Conservation (phyloP, 2,797 vertebrate species). For the Cossypha niveicapilla region DNA sequence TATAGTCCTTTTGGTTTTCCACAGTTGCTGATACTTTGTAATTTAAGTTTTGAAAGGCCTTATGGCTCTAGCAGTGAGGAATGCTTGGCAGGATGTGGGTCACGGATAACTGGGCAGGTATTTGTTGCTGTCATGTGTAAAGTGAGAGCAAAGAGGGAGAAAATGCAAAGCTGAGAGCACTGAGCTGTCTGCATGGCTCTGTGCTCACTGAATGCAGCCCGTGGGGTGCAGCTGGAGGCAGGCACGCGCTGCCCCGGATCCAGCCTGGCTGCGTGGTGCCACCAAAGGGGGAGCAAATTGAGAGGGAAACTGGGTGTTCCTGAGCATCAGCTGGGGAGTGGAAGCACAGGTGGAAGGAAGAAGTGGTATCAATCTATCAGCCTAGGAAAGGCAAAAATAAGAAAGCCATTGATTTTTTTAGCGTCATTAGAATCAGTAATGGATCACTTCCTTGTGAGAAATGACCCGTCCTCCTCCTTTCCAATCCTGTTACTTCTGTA, state of each 20-base stretch:
- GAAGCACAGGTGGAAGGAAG: background rate
- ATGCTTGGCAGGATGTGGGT: rapidly evolving
- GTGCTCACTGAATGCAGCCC: background rate
- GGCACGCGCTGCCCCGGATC: background rate
- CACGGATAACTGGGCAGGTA: background rate
- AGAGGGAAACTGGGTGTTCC: background rate
- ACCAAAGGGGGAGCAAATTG: background rate
- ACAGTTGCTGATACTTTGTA: background rate
- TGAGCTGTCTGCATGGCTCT: background rate
- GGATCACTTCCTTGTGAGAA: constrained; percentile 49
- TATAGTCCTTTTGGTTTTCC: background rate
- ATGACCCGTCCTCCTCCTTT: background rate
- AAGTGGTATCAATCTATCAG: constrained; percentile 37
- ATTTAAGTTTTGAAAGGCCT: background rate
- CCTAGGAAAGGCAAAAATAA: constrained; percentile 46
- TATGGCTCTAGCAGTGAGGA: background rate
- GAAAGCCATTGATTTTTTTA: constrained; percentile 60
- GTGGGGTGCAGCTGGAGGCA: background rate
- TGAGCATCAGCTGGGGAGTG: background rate
- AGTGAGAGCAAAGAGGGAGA: background rate
- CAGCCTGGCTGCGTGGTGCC: background rate
- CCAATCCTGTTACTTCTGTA: constrained; percentile 21
- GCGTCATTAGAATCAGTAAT: constrained; percentile 40
- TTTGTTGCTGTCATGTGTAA: background rate
- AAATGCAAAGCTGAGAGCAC: background rate